Conservation (phyloP, 2,888 invertebrate species). For the Lepetodrilus schrolli region DNA sequence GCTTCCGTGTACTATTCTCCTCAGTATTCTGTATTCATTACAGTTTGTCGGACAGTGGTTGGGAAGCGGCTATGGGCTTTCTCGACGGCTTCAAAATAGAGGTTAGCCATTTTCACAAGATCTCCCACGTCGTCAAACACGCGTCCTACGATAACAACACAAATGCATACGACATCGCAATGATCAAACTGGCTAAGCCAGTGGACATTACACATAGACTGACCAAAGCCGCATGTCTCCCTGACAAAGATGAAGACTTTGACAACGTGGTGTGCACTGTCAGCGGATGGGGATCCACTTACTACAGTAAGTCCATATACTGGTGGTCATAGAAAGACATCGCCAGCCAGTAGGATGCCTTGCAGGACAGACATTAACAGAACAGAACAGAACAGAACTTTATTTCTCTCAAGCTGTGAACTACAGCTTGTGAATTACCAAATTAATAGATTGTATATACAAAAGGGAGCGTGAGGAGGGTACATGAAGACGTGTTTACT, state of each 20-base stretch:
- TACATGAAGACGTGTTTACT: too few species aligned
- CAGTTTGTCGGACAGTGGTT: too few species aligned
- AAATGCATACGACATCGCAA: conserved; percentile 55
- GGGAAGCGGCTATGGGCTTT: conserved; percentile 54
- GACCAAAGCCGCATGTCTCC: conserved; percentile 36
- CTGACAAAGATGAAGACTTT: conserved; percentile 32
- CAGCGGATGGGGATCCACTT: conserved; percentile 40
- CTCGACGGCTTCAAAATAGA: conserved; percentile 45
- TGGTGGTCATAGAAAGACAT: too few species aligned
- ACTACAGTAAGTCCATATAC: conserved; percentile 34
- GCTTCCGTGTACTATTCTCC: too few species aligned
- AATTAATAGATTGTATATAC: too few species aligned
- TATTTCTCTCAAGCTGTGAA: too few species aligned
- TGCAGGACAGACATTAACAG: too few species aligned
- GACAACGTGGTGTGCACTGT: conserved; percentile 36
- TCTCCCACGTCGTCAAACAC: conserved; percentile 46
- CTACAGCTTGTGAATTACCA: too few species aligned
- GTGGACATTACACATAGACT: conserved; percentile 40
- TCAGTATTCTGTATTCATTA: too few species aligned
- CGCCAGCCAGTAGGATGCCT: too few species aligned
- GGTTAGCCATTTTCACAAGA: conserved; percentile 44
- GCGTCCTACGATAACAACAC: conserved; percentile 40
- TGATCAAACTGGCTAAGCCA: conserved; percentile 53
- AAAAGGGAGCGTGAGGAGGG: too few species aligned
- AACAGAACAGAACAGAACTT: too few species aligned